phyloP scores from a whole-genome alignment of 2,888 invertebrate species.

The Macrophya alboannulata region DNA sequence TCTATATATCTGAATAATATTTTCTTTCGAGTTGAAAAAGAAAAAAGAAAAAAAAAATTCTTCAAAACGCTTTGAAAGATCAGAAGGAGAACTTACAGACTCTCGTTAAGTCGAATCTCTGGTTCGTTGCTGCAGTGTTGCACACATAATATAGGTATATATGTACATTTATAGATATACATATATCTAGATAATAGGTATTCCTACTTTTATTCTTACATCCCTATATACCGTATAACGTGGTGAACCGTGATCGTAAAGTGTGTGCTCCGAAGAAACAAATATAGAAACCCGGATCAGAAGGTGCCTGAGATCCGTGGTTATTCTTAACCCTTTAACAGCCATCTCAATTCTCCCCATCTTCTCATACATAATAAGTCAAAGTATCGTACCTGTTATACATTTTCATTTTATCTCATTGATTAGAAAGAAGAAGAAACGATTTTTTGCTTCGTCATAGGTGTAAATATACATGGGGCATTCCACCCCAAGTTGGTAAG shows the following conservation, averaged over 20 bases:
- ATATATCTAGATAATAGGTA: not conserved
- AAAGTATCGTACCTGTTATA: no score
- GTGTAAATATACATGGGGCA: no score
- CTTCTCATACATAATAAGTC: not conserved
- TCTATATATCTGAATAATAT: not conserved
- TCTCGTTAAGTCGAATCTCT: slow-evolving; percentile 3
- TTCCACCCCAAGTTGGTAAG: no score
- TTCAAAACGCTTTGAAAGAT: slow-evolving; percentile 19
- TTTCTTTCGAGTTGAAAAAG: not conserved
- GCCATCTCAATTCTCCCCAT: not conserved
- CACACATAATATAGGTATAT: no score
- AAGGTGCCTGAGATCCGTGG: not conserved
- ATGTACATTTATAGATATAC: not conserved
- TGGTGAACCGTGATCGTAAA: slow-evolving; percentile 47
- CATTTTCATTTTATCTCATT: no score
- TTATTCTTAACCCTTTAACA: slow-evolving; percentile 37
- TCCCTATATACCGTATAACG: not conserved
- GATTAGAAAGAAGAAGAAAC: no score
- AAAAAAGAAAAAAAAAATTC: slow-evolving; percentile 1
- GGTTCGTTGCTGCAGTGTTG: not conserved
- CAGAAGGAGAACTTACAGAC: slow-evolving; percentile 17
- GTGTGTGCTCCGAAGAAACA: slow-evolving; percentile 37
- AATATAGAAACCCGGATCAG: slow-evolving; percentile 42
- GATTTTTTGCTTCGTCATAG: no score
- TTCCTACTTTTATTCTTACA: not conserved